Percentiles rank a stretch among this genome's conserved stretches.
phyloP scores from a whole-genome alignment of 2,113 vertebrate species.

The Gobiocypris rarus region DNA sequence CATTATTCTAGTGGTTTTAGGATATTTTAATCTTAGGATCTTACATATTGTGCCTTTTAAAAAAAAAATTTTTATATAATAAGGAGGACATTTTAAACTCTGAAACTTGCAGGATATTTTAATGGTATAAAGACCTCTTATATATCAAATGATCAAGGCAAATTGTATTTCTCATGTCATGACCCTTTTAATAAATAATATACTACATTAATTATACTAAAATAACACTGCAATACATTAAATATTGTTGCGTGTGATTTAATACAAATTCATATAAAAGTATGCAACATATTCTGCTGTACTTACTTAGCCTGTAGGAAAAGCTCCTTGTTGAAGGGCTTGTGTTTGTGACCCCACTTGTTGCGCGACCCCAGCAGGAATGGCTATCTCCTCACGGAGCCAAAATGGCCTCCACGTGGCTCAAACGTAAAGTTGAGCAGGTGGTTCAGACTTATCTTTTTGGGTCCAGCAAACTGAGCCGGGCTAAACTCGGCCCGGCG shows the following conservation, averaged over 20 bases:
- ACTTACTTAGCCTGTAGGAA: slow-evolving; percentile 98
- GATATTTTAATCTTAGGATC: too few species aligned
- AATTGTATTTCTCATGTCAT: too few species aligned
- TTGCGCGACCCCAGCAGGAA: slow-evolving; percentile 92
- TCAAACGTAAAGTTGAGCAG: slow-evolving; percentile 99
- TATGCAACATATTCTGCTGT: background rate
- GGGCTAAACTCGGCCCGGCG: slow-evolving; percentile 97
- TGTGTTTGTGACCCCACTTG: slow-evolving; percentile 94
- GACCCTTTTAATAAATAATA: too few species aligned
- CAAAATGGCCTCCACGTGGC: slow-evolving; percentile 88
- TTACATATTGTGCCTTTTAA: too few species aligned
- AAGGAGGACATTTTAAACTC: too few species aligned
- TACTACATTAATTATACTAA: too few species aligned
- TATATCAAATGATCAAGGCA: too few species aligned
- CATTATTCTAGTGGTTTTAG: too few species aligned
- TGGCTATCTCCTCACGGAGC: slow-evolving; percentile 82
- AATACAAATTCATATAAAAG: background rate
- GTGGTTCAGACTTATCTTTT: slow-evolving; percentile 98
- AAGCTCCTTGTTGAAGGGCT: slow-evolving; percentile 98
- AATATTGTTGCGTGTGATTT: background rate
- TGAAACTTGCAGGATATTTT: too few species aligned
- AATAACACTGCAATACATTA: background rate
- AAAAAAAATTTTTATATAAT: too few species aligned
- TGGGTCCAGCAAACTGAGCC: slow-evolving; percentile 97
- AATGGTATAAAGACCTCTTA: too few species aligned